phyloP scores from a whole-genome alignment of 1,140 invertebrate species.

The Drosophila rhopaloa region DNA sequence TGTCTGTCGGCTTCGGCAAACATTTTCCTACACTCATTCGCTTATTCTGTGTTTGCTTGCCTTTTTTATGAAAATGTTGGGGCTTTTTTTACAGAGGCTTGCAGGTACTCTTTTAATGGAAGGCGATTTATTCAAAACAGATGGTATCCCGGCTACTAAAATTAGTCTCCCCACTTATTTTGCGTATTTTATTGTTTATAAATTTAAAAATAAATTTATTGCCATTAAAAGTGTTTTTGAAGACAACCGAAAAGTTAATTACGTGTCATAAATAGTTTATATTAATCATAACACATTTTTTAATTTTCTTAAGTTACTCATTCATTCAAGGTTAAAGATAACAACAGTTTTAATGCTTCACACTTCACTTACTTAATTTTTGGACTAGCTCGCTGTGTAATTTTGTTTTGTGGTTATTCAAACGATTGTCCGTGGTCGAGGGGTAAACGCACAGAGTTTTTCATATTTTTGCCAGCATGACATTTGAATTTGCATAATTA shows the following conservation, averaged over 20 bases:
- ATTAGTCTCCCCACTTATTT: no score
- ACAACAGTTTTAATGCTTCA: not conserved
- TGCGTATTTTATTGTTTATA: no score
- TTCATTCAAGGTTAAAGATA: no score
- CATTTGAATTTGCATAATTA: slow-evolving; percentile 74
- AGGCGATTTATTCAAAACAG: not conserved
- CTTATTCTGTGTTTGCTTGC: slow-evolving; percentile 5
- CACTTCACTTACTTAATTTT: not conserved
- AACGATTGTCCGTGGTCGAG: not conserved
- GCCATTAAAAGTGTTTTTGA: no score
- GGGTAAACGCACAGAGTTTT: slow-evolving; percentile 4
- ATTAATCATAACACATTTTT: not conserved
- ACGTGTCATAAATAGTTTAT: not conserved
- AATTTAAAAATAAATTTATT: no score
- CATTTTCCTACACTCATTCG: slow-evolving; percentile 17
- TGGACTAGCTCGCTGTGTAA: slow-evolving; percentile 5
- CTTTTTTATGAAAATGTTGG: not conserved
- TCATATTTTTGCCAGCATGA: slow-evolving; percentile 48
- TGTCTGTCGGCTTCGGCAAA: slow-evolving; percentile 55
- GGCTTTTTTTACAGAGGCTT: not conserved
- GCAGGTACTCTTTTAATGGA: not conserved
- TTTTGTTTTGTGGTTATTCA: slow-evolving; percentile 9
- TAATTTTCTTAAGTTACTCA: not conserved
- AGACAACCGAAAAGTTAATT: no score
- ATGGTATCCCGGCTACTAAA: not conserved